These are phyloP conservation scores for Mastigias papua DNA, from an alignment of 30 jellyfish, hydroid and myxozoan genomes.

Conservation along the genomic window DNA sequence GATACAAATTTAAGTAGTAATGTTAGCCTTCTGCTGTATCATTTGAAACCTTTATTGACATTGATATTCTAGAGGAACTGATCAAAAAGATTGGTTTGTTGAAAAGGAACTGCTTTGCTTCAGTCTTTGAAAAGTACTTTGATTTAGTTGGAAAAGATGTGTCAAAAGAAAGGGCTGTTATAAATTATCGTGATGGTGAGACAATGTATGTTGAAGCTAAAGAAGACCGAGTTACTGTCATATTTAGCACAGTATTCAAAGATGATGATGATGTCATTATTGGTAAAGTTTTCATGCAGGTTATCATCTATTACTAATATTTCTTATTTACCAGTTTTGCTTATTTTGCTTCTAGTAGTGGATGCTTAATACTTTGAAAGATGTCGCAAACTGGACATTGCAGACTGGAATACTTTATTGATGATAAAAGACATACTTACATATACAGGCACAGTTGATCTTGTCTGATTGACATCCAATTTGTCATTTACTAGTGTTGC, in stretches of 20 bases:
- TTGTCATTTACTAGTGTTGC: too few relatives aligned
- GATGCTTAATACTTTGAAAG: too few relatives aligned
- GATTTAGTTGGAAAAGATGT: slow-evolving; percentile 81
- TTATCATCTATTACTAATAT: not conserved
- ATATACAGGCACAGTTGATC: too few relatives aligned
- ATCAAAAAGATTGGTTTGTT: slow-evolving; percentile 90
- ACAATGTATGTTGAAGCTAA: slow-evolving; percentile 96
- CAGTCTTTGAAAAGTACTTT: slow-evolving; percentile 93
- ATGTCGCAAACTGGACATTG: too few relatives aligned
- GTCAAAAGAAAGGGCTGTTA: slow-evolving; percentile 87
- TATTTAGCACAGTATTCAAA: slow-evolving; percentile 95
- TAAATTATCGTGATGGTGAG: slow-evolving; percentile 98
- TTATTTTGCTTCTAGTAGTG: too few relatives aligned
- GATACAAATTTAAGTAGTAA: too few relatives aligned
- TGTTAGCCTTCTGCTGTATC: too few relatives aligned
- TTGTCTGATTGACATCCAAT: too few relatives aligned
- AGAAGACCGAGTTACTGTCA: slow-evolving; percentile 95
- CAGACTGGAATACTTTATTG: too few relatives aligned
- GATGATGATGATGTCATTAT: slow-evolving; percentile 98
- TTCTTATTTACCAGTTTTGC: too few relatives aligned
- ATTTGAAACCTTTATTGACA: too few relatives aligned
- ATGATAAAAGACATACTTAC: too few relatives aligned
- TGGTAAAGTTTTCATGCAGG: slow-evolving; percentile 99
- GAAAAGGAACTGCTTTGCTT: slow-evolving; percentile 96
- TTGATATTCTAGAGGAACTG: slow-evolving; percentile 75